Evolutionary conservation across 2,888 invertebrate species (phyloP).

Genomic region (Chrysomela aeneicollis): DNA sequence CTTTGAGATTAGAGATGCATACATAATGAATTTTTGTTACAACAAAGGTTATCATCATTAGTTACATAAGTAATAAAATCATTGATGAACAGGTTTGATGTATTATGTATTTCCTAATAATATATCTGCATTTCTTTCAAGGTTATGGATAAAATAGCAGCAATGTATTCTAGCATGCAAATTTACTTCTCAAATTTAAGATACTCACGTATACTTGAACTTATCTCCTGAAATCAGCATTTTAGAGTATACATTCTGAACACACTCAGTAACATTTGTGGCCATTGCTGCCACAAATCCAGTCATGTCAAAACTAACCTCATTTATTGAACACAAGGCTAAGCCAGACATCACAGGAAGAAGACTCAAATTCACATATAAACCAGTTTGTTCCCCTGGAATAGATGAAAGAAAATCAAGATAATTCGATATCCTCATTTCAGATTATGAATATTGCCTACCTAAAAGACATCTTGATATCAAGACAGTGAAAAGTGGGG

Average conservation of each 20-base stretch:
- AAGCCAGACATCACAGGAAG: slow-evolving; percentile 81
- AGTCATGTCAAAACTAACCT: slow-evolving; percentile 75
- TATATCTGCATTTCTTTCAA: too few species aligned
- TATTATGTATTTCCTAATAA: too few species aligned
- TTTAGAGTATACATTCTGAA: slow-evolving; percentile 82
- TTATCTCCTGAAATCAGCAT: slow-evolving; percentile 78
- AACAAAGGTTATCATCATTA: neutral
- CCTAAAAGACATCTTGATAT: slow-evolving; percentile 73
- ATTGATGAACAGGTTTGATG: neutral
- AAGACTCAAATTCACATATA: slow-evolving; percentile 74
- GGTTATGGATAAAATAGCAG: too few species aligned
- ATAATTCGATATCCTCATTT: neutral
- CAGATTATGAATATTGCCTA: slow-evolving; percentile 48
- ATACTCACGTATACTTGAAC: slow-evolving; percentile 76
- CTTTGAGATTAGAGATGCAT: neutral
- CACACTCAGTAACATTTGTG: slow-evolving; percentile 81
- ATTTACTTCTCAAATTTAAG: neutral
- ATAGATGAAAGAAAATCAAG: slow-evolving; percentile 25
- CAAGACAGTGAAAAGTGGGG: slow-evolving; percentile 79
- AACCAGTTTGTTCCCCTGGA: slow-evolving; percentile 70
- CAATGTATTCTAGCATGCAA: neutral
- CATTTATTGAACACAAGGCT: slow-evolving; percentile 78
- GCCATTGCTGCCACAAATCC: slow-evolving; percentile 79
- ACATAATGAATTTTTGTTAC: neutral
- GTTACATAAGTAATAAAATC: neutral